Percentiles rank a stretch among this genome's conserved stretches.
phyloP scores from a whole-genome alignment of 2,888 invertebrate genomes.

The Elmis aenea region DNA sequence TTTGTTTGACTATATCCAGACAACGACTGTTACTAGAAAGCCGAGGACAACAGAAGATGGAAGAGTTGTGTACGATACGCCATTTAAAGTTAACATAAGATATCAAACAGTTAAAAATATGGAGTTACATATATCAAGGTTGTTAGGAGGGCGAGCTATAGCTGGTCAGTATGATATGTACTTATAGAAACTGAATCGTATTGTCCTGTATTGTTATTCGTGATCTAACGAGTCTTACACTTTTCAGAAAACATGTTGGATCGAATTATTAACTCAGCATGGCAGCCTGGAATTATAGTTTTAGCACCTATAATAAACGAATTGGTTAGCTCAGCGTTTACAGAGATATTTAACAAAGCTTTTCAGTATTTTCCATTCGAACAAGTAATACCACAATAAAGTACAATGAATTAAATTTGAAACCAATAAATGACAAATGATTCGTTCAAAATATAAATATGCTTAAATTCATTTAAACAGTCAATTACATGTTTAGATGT shows the following conservation, averaged over 20 bases:
- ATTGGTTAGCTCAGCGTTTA: constrained; percentile 76
- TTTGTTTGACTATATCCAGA: constrained; percentile 62
- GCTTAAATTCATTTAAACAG: too few species aligned
- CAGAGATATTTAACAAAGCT: constrained; percentile 73
- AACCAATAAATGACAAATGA: too few species aligned
- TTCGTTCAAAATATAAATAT: too few species aligned
- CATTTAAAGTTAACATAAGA: constrained; percentile 62
- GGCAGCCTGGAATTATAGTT: constrained; percentile 75
- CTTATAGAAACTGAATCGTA: too few species aligned
- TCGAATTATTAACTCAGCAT: constrained; percentile 71
- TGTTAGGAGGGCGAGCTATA: constrained; percentile 61
- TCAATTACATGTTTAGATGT: too few species aligned
- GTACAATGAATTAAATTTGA: too few species aligned
- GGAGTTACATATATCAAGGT: constrained; percentile 70
- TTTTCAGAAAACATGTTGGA: constrained; percentile 66
- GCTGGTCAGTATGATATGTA: constrained; percentile 60
- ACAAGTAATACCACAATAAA: constrained; percentile 58
- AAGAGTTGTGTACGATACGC: constrained; percentile 32
- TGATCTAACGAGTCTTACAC: too few species aligned
- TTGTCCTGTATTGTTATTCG: too few species aligned
- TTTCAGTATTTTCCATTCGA: constrained; percentile 71
- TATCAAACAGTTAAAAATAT: constrained; percentile 72
- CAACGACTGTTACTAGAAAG: constrained; percentile 57
- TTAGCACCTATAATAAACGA: constrained; percentile 75
- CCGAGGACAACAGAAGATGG: constrained; percentile 45